Conservation (phyloP, 2,888 invertebrate species). For the Dinocampus coccinellae region DNA sequence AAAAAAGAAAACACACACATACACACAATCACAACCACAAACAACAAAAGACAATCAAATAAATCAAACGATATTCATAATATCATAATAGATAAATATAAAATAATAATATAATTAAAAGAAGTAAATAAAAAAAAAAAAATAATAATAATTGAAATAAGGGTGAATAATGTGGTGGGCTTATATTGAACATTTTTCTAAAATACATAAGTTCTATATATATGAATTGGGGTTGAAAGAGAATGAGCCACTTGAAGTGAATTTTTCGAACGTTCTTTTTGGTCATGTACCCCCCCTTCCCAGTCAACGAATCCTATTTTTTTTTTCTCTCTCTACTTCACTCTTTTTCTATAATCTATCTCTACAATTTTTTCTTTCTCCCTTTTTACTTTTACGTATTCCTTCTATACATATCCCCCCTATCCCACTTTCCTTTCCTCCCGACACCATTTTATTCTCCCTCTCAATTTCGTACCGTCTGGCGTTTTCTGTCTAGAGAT, state of each 20-base stretch:
- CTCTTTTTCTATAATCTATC: neutral
- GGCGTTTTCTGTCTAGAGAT: constrained; percentile 38
- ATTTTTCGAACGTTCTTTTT: constrained; percentile 1
- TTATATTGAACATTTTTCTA: neutral
- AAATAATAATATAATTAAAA: too few relatives aligned
- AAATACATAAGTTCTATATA: neutral
- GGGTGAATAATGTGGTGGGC: neutral
- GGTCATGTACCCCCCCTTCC: neutral
- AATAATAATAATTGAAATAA: too few relatives aligned
- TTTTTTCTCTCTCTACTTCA: neutral
- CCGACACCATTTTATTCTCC: too few relatives aligned
- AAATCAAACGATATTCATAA: too few relatives aligned
- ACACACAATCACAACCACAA: too few relatives aligned
- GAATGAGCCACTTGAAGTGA: neutral
- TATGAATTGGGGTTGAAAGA: neutral
- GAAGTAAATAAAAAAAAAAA: too few relatives aligned
- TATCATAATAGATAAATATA: neutral
- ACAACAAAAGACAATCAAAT: too few relatives aligned
- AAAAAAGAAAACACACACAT: too few relatives aligned
- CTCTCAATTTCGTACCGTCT: constrained; percentile 45
- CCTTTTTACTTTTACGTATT: too few relatives aligned
- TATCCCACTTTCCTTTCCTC: too few relatives aligned
- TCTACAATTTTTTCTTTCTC: neutral
- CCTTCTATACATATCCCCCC: too few relatives aligned
- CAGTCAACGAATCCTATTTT: neutral